Percentiles rank a stretch among this genome's conserved stretches.
Evolutionary conservation across 2,113 vertebrate genomes (phyloP).

Genomic region (Leucoraja erinaceus): DNA sequence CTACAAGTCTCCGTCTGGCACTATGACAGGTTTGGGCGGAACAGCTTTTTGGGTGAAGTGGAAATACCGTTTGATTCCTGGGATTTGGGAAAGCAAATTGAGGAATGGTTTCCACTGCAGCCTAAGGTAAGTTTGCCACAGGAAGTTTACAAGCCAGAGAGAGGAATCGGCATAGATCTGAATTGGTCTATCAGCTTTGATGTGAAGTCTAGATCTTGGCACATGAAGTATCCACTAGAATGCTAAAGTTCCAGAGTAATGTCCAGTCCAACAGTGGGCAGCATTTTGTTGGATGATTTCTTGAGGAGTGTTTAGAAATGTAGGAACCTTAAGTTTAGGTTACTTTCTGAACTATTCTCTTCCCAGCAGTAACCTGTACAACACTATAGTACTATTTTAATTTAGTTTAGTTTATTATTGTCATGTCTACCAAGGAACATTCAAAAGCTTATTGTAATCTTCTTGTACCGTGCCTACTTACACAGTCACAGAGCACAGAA

Average conservation of each 20-base stretch:
- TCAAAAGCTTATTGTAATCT: too few species aligned
- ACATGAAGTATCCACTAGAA: not conserved
- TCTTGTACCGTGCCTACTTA: not conserved
- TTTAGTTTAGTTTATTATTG: too few species aligned
- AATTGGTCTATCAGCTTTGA: not conserved
- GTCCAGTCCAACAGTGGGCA: not conserved
- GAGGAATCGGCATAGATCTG: not conserved
- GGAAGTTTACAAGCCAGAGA: not conserved
- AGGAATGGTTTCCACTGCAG: slow-evolving; percentile 84
- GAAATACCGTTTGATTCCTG: slow-evolving; percentile 89
- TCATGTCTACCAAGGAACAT: too few species aligned
- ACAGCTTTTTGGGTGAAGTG: slow-evolving; percentile 91
- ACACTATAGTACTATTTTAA: not conserved
- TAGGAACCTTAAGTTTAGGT: not conserved
- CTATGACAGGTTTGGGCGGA: slow-evolving; percentile 85
- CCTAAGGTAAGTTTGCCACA: slow-evolving; percentile 69
- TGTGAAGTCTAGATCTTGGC: not conserved
- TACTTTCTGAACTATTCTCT: not conserved
- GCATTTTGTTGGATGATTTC: not conserved
- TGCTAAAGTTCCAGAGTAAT: not conserved
- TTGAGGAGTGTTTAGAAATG: not conserved
- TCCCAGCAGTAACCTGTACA: not conserved
- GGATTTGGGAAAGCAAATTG: slow-evolving; percentile 80
- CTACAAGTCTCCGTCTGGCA: slow-evolving; percentile 94
- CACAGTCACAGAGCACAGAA: too few species aligned